Base-by-base conservation (phyloP, 2,113 vertebrate species). In the Serinus canaria region DNA sequence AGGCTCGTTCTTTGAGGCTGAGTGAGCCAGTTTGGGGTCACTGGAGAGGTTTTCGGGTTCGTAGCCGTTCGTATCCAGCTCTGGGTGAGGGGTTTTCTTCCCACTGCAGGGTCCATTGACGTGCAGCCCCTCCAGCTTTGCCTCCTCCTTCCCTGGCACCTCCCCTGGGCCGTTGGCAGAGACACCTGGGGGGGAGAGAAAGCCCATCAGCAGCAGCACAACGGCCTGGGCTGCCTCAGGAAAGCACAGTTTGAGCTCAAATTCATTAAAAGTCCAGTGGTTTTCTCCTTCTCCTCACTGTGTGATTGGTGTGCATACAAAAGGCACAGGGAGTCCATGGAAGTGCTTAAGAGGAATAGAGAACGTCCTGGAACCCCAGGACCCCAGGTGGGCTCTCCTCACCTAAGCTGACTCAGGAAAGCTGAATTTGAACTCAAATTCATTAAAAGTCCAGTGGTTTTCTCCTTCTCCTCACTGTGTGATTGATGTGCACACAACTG, bases 61-160 rank as follows among this genome's bases (percentile, higher is more conserved):
- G 83, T 98, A 99, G 21, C 98, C 99, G 46, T 99, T 99, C 25
- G 98, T 98, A 56, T 98, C 98, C 83, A 86, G 97, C 78, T 99
- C 99, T 0, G 60, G 4, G 67, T 97, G 97, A 39, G 97, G 90
- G 2, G 97, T 87, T 77, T 97, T 98, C 63, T 88, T 95, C 50
- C 97, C 98, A 16, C 92, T 90, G 35, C 95, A 94, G 7, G 99
- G 98, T 66, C 99, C 98, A 6, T 99, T 99, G n/a, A 97, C 53
- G 44, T 98, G 98, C 78, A 97, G 23, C 0, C 95, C 89, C 94
- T 98, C 98, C 2, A 70, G 20, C 82, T 98, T 99, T 3, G 96
- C 90, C 89, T 98, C 98, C 41, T 98, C 98, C 62, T 95, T 98
- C 47, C 53, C 95, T 17, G 97, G 44, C 7, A 94, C 13, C 80